Percentiles rank a stretch among this genome's conserved stretches.
Conservation (phyloP, 2,113 vertebrate genomes). For the Zapornia atra region DNA sequence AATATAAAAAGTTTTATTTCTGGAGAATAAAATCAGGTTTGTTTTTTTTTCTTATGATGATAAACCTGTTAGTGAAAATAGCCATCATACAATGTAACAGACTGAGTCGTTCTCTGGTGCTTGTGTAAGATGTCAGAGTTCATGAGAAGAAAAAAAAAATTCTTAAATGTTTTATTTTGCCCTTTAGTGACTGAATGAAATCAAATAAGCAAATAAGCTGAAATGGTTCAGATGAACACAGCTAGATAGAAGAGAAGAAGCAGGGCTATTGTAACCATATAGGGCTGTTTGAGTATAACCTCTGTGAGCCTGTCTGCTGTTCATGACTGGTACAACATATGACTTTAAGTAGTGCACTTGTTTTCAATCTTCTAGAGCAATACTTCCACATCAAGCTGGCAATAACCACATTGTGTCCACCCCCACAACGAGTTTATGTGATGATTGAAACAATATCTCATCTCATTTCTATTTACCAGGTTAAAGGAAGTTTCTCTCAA, state of each 20-base stretch:
- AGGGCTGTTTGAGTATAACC: not conserved
- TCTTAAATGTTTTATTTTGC: not conserved
- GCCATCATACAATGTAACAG: not conserved
- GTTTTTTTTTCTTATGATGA: not conserved
- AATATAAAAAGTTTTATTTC: not conserved
- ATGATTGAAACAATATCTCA: conserved; percentile 53
- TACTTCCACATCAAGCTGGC: conserved; percentile 25
- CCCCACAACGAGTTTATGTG: not conserved
- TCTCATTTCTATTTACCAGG: conserved; percentile 15
- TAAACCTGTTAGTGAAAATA: not conserved
- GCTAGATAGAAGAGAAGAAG: not conserved
- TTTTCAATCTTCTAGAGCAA: conserved; percentile 4
- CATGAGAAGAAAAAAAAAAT: not conserved
- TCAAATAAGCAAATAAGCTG: not conserved
- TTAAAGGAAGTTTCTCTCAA: conserved; percentile 11
- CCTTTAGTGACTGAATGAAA: too few species aligned
- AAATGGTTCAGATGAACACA: not conserved
- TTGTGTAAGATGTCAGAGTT: not conserved
- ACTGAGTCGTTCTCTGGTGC: not conserved
- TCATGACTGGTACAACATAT: not conserved
- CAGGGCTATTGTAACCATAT: not conserved
- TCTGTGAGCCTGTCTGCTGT: not conserved
- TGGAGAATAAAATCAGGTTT: not conserved
- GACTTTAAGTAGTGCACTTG: not conserved
- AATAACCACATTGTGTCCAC: not conserved